Conservation (phyloP, 2,888 invertebrate genomes). For the Chymomyza amoena region DNA sequence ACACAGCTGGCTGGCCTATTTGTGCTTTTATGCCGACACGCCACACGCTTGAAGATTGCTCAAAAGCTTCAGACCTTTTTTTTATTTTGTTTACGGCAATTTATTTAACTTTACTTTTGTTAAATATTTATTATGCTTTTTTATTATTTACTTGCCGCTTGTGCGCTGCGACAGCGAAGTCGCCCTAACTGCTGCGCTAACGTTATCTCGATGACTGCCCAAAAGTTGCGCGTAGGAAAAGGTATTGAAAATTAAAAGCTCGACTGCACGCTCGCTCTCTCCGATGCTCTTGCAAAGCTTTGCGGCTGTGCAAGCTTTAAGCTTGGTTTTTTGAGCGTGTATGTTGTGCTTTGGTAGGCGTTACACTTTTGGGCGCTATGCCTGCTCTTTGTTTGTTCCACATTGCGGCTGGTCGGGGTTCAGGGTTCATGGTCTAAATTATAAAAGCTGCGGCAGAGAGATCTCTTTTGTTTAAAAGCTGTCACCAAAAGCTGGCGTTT, state of each 20-base stretch:
- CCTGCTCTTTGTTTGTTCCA: neutral
- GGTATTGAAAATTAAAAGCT: slow-evolving; percentile 28
- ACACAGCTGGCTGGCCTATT: slow-evolving; percentile 17
- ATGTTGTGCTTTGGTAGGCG: slow-evolving; percentile 5
- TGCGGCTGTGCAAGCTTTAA: slow-evolving; percentile 21
- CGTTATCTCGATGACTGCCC: slow-evolving; percentile 51
- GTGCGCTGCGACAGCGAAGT: neutral
- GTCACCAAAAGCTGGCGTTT: neutral
- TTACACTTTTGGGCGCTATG: neutral
- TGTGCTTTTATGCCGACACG: slow-evolving; percentile 17
- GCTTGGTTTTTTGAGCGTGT: slow-evolving; percentile 39
- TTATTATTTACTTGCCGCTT: slow-evolving; percentile 5
- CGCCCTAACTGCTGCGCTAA: slow-evolving; percentile 34
- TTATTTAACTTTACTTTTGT: neutral
- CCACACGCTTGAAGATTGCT: slow-evolving; percentile 20
- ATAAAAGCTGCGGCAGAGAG: neutral
- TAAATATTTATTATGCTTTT: neutral
- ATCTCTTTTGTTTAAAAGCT: neutral
- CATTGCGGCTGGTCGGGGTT: slow-evolving; percentile 25
- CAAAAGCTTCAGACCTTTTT: slow-evolving; percentile 31
- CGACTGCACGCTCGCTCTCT: slow-evolving; percentile 19
- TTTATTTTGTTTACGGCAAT: slow-evolving; percentile 8
- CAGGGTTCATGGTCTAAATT: neutral
- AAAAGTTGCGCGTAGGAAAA: slow-evolving; percentile 47
- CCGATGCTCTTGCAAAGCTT: slow-evolving; percentile 43